These are phyloP conservation scores for Tenualosa ilisha DNA, from an alignment of 2,797 vertebrate genomes.

Conservation along the genomic window DNA sequence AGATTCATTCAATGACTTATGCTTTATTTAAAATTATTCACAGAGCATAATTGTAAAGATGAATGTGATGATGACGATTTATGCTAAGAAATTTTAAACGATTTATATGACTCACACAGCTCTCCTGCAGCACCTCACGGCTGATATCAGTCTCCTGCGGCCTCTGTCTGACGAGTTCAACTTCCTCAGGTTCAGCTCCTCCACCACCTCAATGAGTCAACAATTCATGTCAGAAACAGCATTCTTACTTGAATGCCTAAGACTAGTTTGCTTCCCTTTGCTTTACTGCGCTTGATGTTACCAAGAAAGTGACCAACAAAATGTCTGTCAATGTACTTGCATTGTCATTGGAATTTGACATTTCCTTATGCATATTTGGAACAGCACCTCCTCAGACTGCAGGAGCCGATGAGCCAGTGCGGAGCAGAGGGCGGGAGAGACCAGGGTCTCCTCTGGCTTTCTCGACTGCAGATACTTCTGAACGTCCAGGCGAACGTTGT, in stretches of 20 bases:
- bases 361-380: no score
- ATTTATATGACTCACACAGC: neutral
- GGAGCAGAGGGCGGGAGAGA: neutral
- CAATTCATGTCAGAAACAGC: no score
- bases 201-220: neutral
- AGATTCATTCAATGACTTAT: no score
- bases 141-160: neutral
- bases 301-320: no score
- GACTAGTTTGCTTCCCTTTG: no score
- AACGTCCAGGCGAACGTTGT: neutral
- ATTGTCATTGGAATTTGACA: no score
- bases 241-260: no score
- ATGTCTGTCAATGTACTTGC: no score
- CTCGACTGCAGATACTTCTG: neutral
- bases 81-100: no score
- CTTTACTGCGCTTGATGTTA: no score
- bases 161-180: neutral
- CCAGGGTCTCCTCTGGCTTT: neutral
- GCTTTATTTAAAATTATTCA: no score
- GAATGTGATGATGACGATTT: neutral
- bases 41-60: neutral
- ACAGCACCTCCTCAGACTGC: neutral
- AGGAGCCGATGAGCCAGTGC: neutral
- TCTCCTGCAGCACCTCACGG: neutral
- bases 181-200: neutral